Base-by-base conservation (phyloP, 1,140 invertebrate species). In the Heliconius hermathena region DNA sequence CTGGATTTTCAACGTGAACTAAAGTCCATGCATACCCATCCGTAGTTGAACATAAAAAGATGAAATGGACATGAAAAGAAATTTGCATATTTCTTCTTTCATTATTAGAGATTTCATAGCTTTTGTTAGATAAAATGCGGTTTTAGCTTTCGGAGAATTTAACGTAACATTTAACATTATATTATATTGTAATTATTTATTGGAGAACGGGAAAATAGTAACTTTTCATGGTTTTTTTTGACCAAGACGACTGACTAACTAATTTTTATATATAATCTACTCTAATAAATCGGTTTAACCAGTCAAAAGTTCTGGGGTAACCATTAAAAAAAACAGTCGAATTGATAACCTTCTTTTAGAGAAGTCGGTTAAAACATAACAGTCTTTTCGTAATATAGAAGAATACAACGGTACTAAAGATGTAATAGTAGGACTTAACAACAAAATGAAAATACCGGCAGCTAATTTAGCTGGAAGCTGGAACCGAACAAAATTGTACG, bases 401-500 rank as follows among this genome's bases (percentile, higher is more conserved):
- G 60, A 66, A 29, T 26, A 66, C 5, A 66, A 66, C 22, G 1
- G n/a, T 75, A 76, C 57, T 41, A 29, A 70, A 76, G 38, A 76
- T 38, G 26, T 76, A 76, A 76, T 46, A 38, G 54, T 38, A 75
- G 33, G 57, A 71, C 70, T 80, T 70, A 80, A 81, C 20, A 33
- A 76, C 29, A 71, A 66, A 74, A 75, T 74, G 52, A 78, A 81
- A 81, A 81, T 75, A 76, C 72, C 20, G 22, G 54, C 52, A 76
- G 75, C 57, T 73, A 78, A 82, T 82, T 83, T 83, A 82, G 78
- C 77, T 82, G 80, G 82, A 72, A 80, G 86, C 86, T 88, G 86
- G n/a, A n/a, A 88, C 82, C 82, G 79, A 87, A 85, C 86, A 87
- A 83, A 89, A 83, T 82, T 79, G 78, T 84, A 84, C 79, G 73